Conservation (phyloP, 1,140 invertebrate genomes). For the Halictus rubicundus region DNA sequence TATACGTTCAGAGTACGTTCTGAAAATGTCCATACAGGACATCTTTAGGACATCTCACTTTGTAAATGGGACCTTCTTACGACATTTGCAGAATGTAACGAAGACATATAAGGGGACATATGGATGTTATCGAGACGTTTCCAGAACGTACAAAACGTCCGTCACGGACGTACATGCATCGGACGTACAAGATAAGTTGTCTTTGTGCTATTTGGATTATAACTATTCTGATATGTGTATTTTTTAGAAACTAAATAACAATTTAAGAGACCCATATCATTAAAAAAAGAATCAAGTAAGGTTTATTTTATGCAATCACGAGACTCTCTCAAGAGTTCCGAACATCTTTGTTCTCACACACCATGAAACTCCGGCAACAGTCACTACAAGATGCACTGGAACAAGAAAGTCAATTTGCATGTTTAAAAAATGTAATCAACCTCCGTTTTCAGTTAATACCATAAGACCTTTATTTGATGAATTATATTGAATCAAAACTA, state of each 20-base stretch:
- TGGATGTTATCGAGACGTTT: no score
- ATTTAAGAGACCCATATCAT: background rate
- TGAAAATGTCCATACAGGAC: no score
- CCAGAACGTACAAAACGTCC: no score
- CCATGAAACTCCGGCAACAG: conserved; percentile 8
- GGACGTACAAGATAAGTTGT: no score
- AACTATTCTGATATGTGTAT: no score
- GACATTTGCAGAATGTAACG: no score
- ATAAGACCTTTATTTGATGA: background rate
- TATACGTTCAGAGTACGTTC: no score
- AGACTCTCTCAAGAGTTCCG: conserved; percentile 12
- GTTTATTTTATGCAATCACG: background rate
- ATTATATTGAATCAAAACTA: background rate
- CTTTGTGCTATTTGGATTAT: background rate
- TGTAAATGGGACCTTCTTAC: no score
- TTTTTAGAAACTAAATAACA: background rate
- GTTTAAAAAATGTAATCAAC: background rate
- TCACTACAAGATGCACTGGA: background rate
- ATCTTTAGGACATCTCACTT: no score
- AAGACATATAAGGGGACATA: no score
- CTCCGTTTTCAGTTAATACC: background rate
- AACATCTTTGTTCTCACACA: conserved; percentile 1
- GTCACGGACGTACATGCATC: no score
- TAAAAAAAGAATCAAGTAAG: background rate
- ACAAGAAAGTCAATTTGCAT: background rate